phyloP scores from a whole-genome alignment of 2,797 vertebrate genomes.

The Malurus splendens region DNA sequence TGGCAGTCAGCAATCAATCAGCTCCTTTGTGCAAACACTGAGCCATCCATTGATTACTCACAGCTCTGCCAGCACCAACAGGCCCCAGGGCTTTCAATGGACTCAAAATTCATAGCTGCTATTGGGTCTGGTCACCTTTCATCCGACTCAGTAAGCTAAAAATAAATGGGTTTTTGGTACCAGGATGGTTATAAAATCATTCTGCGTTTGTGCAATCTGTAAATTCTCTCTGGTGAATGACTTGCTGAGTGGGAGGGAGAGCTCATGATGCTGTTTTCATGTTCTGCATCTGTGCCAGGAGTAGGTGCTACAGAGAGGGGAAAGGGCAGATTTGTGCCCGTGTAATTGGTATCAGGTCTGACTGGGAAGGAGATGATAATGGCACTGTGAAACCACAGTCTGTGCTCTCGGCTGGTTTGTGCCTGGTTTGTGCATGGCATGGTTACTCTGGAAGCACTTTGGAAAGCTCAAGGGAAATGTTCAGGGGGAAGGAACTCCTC shows the following conservation, averaged over 20 bases:
- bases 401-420: neutral
- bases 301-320: neutral
- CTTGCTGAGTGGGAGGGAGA: neutral
- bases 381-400: accelerated
- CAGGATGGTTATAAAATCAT: neutral
- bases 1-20: conserved; percentile 35
- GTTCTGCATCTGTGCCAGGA: neutral
- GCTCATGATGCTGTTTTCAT: neutral
- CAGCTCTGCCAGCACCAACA: neutral
- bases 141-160: neutral
- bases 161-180: neutral
- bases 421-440: neutral
- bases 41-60: neutral
- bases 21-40: neutral
- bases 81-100: neutral
- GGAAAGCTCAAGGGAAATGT: neutral
- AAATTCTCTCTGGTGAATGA: neutral
- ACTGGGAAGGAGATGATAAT: neutral
- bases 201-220: neutral
- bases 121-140: neutral
- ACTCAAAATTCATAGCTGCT: neutral
- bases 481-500: neutral
- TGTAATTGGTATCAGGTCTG: neutral
- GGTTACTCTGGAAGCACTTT: neutral
- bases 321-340: neutral